phyloP scores from a whole-genome alignment of 2,797 vertebrate genomes.

The Parotocinclus haroldoi region DNA sequence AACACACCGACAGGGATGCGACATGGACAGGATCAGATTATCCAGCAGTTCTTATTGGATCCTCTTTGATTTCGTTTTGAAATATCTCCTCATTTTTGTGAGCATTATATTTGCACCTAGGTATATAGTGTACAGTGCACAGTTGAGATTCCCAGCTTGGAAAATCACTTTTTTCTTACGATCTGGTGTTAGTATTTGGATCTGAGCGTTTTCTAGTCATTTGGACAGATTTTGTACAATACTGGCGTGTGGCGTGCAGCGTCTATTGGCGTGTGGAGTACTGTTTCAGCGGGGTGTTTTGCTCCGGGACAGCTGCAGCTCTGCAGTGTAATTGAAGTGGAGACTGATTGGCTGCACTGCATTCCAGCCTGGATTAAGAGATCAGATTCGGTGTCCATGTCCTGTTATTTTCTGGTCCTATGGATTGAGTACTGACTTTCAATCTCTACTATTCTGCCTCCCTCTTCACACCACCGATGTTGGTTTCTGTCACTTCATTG shows the following conservation, averaged over 20 bases:
- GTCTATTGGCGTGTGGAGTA: constrained; percentile 10
- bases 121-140: too few species aligned
- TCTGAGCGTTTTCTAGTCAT: not conserved
- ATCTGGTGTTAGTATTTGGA: too few species aligned
- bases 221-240: not conserved
- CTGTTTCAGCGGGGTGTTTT: constrained; percentile 28
- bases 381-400: constrained; percentile 73
- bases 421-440: constrained; percentile 28
- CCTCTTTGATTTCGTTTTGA: too few species aligned
- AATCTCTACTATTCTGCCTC: constrained; percentile 8
- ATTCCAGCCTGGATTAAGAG: constrained; percentile 76
- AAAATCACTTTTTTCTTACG: too few species aligned
- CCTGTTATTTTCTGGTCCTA: constrained; percentile 31
- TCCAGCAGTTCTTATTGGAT: too few species aligned
- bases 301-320: constrained; percentile 45
- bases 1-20: too few species aligned
- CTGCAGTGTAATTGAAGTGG: constrained; percentile 64
- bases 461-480: constrained; percentile 2
- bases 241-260: not conserved
- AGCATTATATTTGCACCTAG: too few species aligned
- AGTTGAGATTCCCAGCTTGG: too few species aligned
- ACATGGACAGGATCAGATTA: too few species aligned
- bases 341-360: constrained; percentile 59
- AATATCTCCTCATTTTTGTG: too few species aligned
- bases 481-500: not conserved